These are phyloP conservation scores for Petrolisthes cinctipes DNA, from an alignment of 2,888 invertebrate species.

Conservation along the genomic window DNA sequence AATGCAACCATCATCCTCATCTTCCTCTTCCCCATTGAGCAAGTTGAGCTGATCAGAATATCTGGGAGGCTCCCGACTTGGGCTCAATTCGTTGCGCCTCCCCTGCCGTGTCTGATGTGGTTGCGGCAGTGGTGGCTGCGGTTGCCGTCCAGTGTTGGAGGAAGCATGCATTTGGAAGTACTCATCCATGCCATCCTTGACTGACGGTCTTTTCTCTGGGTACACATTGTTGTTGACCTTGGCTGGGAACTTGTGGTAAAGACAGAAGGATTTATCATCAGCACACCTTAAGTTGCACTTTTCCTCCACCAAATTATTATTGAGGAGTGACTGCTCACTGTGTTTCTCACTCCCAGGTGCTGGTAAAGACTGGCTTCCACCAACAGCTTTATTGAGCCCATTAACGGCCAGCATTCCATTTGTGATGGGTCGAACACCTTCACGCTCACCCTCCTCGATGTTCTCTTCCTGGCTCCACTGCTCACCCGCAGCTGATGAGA, in stretches of 20 bases:
- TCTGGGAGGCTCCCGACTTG: conserved; percentile 36
- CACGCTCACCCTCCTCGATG: conserved; percentile 29
- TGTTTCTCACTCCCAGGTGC: conserved; percentile 27
- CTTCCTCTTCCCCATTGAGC: conserved; percentile 64
- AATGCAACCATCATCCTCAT: conserved; percentile 65
- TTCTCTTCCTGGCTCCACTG: conserved; percentile 63
- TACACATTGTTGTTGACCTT: conserved; percentile 64
- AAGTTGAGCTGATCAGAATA: conserved; percentile 60
- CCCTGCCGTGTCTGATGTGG: neutral
- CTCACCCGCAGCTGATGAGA: conserved; percentile 35
- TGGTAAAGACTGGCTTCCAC: neutral
- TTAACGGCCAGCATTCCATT: conserved; percentile 34
- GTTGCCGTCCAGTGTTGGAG: neutral
- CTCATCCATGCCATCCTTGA: conserved; percentile 65
- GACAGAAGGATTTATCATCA: conserved; percentile 58
- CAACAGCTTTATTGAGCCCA: conserved; percentile 32
- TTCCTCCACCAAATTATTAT: conserved; percentile 60
- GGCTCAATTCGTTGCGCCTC: conserved; percentile 32
- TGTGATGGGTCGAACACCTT: conserved; percentile 25
- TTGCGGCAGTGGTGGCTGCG: conserved; percentile 10
- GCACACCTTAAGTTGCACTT: conserved; percentile 57
- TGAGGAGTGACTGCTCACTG: conserved; percentile 53
- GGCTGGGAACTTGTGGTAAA: conserved; percentile 61
- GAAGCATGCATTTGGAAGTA: conserved; percentile 55
- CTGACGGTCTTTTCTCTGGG: conserved; percentile 48